These are phyloP conservation scores for Rhincodon typus DNA, from an alignment of 2,797 vertebrate genomes.

Conservation along the genomic window DNA sequence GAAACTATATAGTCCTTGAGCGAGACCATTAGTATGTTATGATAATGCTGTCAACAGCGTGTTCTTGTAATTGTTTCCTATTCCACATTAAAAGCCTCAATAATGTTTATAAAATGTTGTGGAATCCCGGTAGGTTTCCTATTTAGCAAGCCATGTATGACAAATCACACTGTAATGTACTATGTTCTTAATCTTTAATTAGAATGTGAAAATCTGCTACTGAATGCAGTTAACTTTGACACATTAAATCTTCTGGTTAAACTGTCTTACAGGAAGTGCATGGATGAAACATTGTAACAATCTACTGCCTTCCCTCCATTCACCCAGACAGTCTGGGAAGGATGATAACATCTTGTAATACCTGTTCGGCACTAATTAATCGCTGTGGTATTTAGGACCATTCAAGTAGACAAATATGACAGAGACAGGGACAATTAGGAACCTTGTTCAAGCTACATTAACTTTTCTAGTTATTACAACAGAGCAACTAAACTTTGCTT, in stretches of 20 bases:
- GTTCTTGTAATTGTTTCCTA: constrained; percentile 55
- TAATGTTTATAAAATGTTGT: constrained; percentile 74
- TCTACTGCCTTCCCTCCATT: constrained; percentile 65
- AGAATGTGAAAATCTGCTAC: constrained; percentile 70
- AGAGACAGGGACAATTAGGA: constrained; percentile 97
- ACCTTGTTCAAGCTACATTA: constrained; percentile 98
- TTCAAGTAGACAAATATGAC: constrained; percentile 98
- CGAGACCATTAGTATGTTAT: too few relatives aligned
- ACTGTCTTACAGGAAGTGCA: constrained; percentile 71
- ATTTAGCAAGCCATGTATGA: constrained; percentile 82
- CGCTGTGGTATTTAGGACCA: constrained; percentile 95
- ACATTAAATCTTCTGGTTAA: constrained; percentile 76
- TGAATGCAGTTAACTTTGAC: constrained; percentile 70
- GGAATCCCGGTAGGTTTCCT: constrained; percentile 74
- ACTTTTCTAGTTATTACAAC: constrained; percentile 87
- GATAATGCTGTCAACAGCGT: constrained; percentile 32
- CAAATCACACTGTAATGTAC: constrained; percentile 79
- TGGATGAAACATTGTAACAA: constrained; percentile 65
- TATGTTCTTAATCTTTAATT: constrained; percentile 80
- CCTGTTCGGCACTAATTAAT: constrained; percentile 94
- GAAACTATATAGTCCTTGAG: too few relatives aligned
- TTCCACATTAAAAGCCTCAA: constrained; percentile 68
- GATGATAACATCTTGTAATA: constrained; percentile 79
- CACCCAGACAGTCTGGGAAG: constrained; percentile 71
- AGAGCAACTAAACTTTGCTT: constrained; percentile 76